Percentiles rank a stretch among this genome's conserved stretches.
Evolutionary conservation across 2,113 vertebrate genomes (phyloP).

Genomic region (Halcyon senegalensis): DNA sequence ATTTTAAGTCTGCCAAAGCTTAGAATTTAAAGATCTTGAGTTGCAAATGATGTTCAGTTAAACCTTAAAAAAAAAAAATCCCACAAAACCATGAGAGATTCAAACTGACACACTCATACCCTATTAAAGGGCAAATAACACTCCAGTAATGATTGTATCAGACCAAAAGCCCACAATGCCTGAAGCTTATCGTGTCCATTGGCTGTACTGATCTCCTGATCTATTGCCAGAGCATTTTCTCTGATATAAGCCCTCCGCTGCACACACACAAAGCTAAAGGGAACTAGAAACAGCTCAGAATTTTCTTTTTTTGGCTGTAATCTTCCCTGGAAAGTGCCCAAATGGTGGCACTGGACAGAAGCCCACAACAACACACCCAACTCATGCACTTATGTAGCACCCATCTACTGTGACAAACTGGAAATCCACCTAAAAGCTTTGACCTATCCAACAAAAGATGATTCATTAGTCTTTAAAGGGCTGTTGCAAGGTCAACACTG

Average conservation of each 20-base stretch:
- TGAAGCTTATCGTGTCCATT: not conserved
- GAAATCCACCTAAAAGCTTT: not conserved
- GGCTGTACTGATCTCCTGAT: not conserved
- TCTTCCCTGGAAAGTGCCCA: not conserved
- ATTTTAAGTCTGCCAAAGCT: not conserved
- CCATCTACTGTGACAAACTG: not conserved
- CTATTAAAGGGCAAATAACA: not conserved
- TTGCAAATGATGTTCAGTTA: not conserved
- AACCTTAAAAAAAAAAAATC: not conserved
- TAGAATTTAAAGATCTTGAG: not conserved
- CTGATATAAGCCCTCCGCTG: not conserved
- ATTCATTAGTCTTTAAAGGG: not conserved
- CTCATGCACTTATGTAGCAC: not conserved
- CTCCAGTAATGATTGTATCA: not conserved
- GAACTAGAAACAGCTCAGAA: not conserved
- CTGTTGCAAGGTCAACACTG: not conserved
- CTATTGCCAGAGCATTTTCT: not conserved
- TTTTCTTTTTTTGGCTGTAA: not conserved
- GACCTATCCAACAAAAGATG: not conserved
- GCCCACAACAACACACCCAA: not conserved
- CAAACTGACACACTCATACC: not conserved
- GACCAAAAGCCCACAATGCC: not conserved
- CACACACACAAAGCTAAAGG: not conserved
- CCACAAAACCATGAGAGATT: not conserved
- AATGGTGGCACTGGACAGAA: not conserved